Base-by-base conservation (phyloP, 2,797 vertebrate species). In the Lutjanus campechanus region DNA sequence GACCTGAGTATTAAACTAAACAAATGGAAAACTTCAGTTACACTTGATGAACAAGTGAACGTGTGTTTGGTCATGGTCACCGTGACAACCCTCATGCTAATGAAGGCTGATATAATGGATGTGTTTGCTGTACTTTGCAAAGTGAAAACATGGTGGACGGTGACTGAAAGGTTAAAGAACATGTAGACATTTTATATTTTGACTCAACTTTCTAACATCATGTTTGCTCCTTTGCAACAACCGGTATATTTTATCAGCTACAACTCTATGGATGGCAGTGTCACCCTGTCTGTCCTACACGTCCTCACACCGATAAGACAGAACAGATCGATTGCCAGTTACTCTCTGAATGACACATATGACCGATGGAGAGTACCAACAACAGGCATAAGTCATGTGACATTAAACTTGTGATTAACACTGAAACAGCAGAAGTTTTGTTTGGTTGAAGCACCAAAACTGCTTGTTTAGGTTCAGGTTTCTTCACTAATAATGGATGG, bases 11-110 rank as follows among this genome's bases (percentile, higher is more conserved):
- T 56, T 17, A 83, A 78, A 76, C 50, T 11, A 73, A 82, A 85
- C 69, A 76, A 74, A 82, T 81, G 81, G 83, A 87, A 85, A 87
- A 81, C 56, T 19, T 81, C 72, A 55, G 71, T 67, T 73, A 36
- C 73, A 77, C 84, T 85, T 12, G 60, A 73, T 20, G 41, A 83
- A 76, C 54, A 60, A 47, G 67, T 29, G n/a, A 73, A 50, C 54
- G 60, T 81, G 76, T 79, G 84, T 85, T 89, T 81, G 64, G 84
- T 85, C 56, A 29, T 3, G 25, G 74, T 86, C 72, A 3, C 71
- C 77, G 19, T 12, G 63, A 56, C 69, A 64, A 79, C 71, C 16
- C 70, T 51, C 62, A 72, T 71, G 62, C 76, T 60, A 36, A 68
- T 43, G 63, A 72, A 16, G 54, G 81, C 17, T 29, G 60, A 20